Percentiles rank a stretch among this genome's conserved stretches.
Conservation (phyloP, 35 echinoderm and acorn worm species). For the Anneissia japonica region DNA sequence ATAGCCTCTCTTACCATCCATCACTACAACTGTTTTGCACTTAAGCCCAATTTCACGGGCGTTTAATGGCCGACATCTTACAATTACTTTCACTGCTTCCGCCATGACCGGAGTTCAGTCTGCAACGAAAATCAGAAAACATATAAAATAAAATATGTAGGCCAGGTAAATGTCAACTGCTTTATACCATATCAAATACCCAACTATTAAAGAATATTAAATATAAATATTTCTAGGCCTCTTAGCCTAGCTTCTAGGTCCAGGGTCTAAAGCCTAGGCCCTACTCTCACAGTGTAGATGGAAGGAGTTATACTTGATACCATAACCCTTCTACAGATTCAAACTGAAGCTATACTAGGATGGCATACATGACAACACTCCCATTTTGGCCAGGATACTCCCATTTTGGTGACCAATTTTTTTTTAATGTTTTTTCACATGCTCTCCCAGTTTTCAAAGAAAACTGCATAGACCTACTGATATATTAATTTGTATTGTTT, state of each 20-base stretch:
- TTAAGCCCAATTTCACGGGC: conserved; percentile 63
- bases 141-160: neutral
- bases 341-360: too few relatives aligned
- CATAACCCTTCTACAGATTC: too few relatives aligned
- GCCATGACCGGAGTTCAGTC: conserved; percentile 46
- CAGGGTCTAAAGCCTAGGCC: neutral
- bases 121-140: neutral
- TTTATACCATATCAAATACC: neutral
- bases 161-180: neutral
- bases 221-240: neutral
- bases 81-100: conserved; percentile 99
- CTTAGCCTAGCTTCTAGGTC: neutral
- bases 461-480: too few relatives aligned
- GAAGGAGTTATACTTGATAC: too few relatives aligned
- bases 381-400: too few relatives aligned
- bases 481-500: too few relatives aligned
- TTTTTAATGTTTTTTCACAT: too few relatives aligned
- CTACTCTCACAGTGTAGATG: neutral
- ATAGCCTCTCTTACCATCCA: conserved; percentile 69
- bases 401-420: too few relatives aligned
- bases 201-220: neutral
- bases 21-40: conserved; percentile 57
- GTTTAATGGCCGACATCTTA: conserved; percentile 91
- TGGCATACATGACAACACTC: too few relatives aligned
- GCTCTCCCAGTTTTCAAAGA: too few relatives aligned